Evolutionary conservation across 2,797 vertebrate genomes (phyloP).

Genomic region (Sphenopsis melanotis): DNA sequence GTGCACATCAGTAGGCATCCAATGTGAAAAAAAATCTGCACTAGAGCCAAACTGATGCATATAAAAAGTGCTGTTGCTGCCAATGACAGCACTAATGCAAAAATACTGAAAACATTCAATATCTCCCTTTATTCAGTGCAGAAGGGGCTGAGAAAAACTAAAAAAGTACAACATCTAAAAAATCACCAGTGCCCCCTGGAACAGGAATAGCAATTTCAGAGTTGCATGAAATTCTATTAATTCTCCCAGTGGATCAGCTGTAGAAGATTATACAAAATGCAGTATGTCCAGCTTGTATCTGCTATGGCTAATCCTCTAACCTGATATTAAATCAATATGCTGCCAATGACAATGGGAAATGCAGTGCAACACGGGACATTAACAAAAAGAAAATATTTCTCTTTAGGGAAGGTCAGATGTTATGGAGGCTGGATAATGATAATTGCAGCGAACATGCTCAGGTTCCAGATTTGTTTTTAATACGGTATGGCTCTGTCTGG

Average conservation of each 20-base stretch:
- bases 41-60: conserved; percentile 65
- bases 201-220: conserved; percentile 22
- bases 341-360: conserved; percentile 42
- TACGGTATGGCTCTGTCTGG: background rate
- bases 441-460: conserved; percentile 7
- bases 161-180: conserved; percentile 25
- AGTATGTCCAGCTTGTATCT: conserved; percentile 24
- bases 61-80: conserved; percentile 57
- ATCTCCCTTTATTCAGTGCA: background rate
- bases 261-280: conserved; percentile 46
- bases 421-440: conserved; percentile 17
- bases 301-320: conserved; percentile 36
- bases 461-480: conserved; percentile 35
- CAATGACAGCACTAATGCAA: conserved; percentile 56
- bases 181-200: conserved; percentile 45
- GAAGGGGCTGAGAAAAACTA: conserved; percentile 20
- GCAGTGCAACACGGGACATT: background rate
- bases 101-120: conserved; percentile 57
- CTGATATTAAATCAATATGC: conserved; percentile 60
- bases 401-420: conserved; percentile 27
- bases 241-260: conserved; percentile 28
- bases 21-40: conserved; percentile 51
- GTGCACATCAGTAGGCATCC: conserved; percentile 66
- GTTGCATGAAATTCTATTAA: conserved; percentile 50
- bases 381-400: conserved; percentile 38